phyloP scores from a whole-genome alignment of 2,113 vertebrate species.

The Heterotilapia buettikoferi region DNA sequence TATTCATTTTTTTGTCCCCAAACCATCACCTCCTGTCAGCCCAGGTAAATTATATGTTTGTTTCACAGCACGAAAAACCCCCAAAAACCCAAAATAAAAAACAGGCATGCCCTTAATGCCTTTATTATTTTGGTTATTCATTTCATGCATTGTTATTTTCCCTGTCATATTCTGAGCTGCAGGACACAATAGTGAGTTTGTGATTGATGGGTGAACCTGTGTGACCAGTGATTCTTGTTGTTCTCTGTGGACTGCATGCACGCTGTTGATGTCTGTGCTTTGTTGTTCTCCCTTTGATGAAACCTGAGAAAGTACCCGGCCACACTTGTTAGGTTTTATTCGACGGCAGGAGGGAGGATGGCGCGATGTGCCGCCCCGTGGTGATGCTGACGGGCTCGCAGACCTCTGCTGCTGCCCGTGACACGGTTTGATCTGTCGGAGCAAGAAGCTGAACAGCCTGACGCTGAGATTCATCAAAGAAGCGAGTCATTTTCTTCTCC shows the following conservation, averaged over 20 bases:
- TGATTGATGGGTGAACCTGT: neutral
- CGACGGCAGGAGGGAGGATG: neutral
- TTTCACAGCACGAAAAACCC: neutral
- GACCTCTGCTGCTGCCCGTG: neutral
- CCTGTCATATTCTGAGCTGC: neutral
- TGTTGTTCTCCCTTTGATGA: neutral
- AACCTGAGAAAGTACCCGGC: neutral
- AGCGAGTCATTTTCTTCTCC: neutral
- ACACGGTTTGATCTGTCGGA: neutral
- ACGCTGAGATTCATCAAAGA: neutral
- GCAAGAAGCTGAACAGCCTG: neutral
- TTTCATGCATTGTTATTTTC: constrained; percentile 11
- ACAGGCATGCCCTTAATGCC: neutral
- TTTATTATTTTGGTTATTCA: neutral
- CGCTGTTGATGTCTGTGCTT: neutral
- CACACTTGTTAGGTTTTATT: constrained; percentile 1
- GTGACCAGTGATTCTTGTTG: neutral
- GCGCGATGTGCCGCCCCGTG: neutral
- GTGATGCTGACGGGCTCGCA: neutral
- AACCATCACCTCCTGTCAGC: constrained; percentile 9
- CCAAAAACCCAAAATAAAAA: neutral
- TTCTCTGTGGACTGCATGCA: neutral
- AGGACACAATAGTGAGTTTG: neutral
- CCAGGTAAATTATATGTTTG: neutral
- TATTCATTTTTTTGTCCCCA: neutral